phyloP scores from a whole-genome alignment of 2,888 invertebrate genomes.

The Drosophila greeni region DNA sequence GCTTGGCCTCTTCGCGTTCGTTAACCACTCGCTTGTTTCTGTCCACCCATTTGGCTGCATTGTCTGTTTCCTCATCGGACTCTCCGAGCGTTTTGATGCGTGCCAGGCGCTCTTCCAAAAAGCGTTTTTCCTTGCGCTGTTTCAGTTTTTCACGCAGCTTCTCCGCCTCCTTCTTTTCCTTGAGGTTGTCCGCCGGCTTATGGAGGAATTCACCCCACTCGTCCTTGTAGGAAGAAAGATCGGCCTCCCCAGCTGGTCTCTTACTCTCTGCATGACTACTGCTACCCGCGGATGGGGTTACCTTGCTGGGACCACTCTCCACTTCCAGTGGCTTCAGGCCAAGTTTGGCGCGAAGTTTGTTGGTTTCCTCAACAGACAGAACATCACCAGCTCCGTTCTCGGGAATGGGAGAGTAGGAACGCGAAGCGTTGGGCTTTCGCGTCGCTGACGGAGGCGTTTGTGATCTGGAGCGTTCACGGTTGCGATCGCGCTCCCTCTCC shows the following conservation, averaged over 20 bases:
- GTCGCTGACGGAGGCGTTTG: slow-evolving; percentile 21
- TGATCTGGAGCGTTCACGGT: slow-evolving; percentile 55
- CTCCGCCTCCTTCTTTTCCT: slow-evolving; percentile 86
- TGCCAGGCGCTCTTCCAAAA: slow-evolving; percentile 82
- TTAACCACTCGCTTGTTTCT: slow-evolving; percentile 87
- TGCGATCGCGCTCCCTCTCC: slow-evolving; percentile 54
- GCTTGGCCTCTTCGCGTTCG: slow-evolving; percentile 89
- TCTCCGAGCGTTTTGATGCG: slow-evolving; percentile 88
- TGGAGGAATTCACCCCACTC: slow-evolving; percentile 90
- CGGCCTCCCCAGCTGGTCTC: slow-evolving; percentile 58
- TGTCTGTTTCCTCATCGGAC: slow-evolving; percentile 87
- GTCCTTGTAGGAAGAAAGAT: slow-evolving; percentile 75
- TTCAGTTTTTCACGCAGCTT: slow-evolving; percentile 89
- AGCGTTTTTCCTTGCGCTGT: slow-evolving; percentile 88
- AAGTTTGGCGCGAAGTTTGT: slow-evolving; percentile 92
- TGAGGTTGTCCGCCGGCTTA: slow-evolving; percentile 88
- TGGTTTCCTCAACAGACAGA: slow-evolving; percentile 90
- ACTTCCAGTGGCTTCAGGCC: slow-evolving; percentile 95
- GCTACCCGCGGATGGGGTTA: slow-evolving; percentile 65
- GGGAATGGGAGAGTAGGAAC: slow-evolving; percentile 76
- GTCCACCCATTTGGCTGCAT: slow-evolving; percentile 89
- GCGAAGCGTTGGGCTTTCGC: slow-evolving; percentile 35
- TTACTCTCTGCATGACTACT: slow-evolving; percentile 47
- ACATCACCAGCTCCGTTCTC: slow-evolving; percentile 80
- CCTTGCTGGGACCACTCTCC: slow-evolving; percentile 74